Conservation (phyloP, 2,888 invertebrate genomes). For the Drosophila paramelanica region DNA sequence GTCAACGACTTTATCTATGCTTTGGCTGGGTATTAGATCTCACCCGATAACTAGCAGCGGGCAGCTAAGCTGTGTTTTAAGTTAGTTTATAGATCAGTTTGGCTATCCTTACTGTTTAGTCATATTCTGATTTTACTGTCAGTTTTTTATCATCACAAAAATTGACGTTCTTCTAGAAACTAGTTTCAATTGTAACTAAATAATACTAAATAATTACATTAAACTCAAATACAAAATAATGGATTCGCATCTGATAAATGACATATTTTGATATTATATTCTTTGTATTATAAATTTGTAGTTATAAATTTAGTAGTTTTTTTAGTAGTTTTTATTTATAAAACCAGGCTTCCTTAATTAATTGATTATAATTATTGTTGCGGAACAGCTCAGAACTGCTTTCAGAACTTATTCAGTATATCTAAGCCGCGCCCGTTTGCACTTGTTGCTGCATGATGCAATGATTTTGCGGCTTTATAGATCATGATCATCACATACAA, state of each 20-base stretch:
- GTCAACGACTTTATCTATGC: slow-evolving; percentile 68
- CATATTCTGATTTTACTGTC: not conserved
- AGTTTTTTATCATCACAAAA: not conserved
- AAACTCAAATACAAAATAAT: not conserved
- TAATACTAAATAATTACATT: not conserved
- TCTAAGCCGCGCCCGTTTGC: not conserved
- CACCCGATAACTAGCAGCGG: slow-evolving; percentile 12
- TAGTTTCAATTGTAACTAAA: not conserved
- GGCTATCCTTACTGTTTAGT: no score
- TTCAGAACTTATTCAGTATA: no score
- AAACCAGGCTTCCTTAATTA: no score
- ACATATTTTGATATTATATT: no score
- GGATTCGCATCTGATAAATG: no score
- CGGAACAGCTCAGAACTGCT: no score
- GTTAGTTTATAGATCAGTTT: no score
- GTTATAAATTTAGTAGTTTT: no score
- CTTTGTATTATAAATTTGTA: no score
- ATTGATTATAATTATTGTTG: no score
- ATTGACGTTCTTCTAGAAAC: not conserved
- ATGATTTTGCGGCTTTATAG: slow-evolving; percentile 72
- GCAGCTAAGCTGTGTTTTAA: not conserved
- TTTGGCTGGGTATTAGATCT: slow-evolving; percentile 60
- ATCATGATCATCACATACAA: slow-evolving; percentile 57
- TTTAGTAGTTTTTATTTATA: no score
- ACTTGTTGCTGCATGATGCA: slow-evolving; percentile 49